These are phyloP conservation scores for Ochotona princeps DNA, from an alignment of 2,113 vertebrate genomes.

Conservation along the genomic window DNA sequence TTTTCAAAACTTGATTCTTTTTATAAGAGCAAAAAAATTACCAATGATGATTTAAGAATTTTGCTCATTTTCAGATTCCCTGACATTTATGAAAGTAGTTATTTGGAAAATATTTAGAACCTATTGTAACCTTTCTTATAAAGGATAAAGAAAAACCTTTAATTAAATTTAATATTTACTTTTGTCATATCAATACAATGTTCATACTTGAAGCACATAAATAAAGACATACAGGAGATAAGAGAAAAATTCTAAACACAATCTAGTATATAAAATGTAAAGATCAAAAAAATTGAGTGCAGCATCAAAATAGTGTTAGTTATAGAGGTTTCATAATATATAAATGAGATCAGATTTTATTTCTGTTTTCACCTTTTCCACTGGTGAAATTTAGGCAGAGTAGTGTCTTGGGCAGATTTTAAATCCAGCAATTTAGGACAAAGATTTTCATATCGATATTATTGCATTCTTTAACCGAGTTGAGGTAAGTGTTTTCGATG, in stretches of 20 bases:
- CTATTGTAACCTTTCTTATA: background rate
- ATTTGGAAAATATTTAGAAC: background rate
- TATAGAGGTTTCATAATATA: background rate
- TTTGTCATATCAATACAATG: background rate
- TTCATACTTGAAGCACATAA: background rate
- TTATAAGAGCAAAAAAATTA: background rate
- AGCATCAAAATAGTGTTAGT: background rate
- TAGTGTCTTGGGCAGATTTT: background rate
- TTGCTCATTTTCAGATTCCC: background rate
- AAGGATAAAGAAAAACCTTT: background rate
- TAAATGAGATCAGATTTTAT: background rate
- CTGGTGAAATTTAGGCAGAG: background rate
- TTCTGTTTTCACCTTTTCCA: background rate
- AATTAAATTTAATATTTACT: background rate
- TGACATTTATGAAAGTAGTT: background rate
- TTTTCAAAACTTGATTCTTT: background rate
- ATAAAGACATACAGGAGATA: background rate
- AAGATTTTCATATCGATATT: constrained; percentile 45
- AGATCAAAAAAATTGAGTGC: background rate
- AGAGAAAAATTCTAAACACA: background rate
- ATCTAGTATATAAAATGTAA: background rate
- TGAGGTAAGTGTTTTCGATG: constrained; percentile 38
- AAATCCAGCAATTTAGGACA: constrained; percentile 21
- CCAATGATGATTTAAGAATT: background rate
- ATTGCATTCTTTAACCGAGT: constrained; percentile 46